Conservation (phyloP, 2,888 invertebrate species). For the Drosophila borborema region DNA sequence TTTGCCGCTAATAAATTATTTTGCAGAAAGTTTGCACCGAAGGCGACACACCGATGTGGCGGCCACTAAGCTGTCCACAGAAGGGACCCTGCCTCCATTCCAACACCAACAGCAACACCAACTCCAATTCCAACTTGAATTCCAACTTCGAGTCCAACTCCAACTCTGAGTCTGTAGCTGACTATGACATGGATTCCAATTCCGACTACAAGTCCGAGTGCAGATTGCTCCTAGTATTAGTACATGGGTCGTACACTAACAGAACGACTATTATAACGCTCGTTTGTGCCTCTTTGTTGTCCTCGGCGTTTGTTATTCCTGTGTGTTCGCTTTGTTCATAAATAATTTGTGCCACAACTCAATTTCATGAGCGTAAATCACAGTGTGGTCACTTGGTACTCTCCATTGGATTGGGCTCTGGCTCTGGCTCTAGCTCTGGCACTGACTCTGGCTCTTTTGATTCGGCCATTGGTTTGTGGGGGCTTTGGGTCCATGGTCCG, state of each 20-base stretch:
- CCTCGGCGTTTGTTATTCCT: constrained; percentile 42
- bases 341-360: constrained; percentile 77
- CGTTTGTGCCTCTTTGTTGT: constrained; percentile 48
- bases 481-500: background rate
- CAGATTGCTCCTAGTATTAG: constrained; percentile 29
- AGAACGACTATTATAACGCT: constrained; percentile 51
- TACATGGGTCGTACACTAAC: constrained; percentile 40
- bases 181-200: constrained; percentile 44
- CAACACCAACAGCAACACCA: background rate
- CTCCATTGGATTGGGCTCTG: constrained; percentile 49
- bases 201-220: constrained; percentile 19
- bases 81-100: constrained; percentile 32
- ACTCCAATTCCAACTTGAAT: constrained; percentile 1
- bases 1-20: constrained; percentile 78
- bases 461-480: background rate
- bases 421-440: background rate
- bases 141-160: background rate
- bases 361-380: constrained; percentile 79
- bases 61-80: constrained; percentile 65
- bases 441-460: constrained; percentile 5
- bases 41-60: constrained; percentile 43
- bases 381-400: constrained; percentile 72
- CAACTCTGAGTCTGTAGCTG: constrained; percentile 5
- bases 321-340: constrained; percentile 76
- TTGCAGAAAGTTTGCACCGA: constrained; percentile 61